phyloP scores from a whole-genome alignment of 2,797 vertebrate genomes.

The Champsocephalus esox region DNA sequence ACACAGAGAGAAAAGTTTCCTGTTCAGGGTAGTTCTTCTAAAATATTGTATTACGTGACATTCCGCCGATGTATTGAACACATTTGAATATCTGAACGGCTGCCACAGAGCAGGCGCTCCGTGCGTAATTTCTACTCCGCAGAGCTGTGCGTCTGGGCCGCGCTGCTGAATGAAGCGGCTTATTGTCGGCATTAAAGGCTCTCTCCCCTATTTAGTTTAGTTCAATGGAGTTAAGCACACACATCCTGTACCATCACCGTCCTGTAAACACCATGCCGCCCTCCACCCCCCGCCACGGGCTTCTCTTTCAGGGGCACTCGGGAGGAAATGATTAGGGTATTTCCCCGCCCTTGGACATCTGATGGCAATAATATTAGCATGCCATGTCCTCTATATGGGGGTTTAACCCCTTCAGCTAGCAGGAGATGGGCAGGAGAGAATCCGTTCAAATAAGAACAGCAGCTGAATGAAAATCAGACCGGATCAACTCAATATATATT shows the following conservation, averaged over 20 bases:
- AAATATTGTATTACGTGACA: conserved; percentile 32
- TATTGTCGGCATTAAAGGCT: conserved; percentile 82
- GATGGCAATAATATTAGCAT: conserved; percentile 79
- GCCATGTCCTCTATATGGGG: conserved; percentile 47
- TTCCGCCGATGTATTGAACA: conserved; percentile 42
- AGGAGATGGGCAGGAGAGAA: conserved; percentile 1
- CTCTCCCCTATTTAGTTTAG: conserved; percentile 74
- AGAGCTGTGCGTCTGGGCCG: conserved; percentile 72
- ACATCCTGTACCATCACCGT: conserved; percentile 75
- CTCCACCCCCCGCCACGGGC: conserved; percentile 40
- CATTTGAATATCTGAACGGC: conserved; percentile 27
- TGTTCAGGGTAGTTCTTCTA: conserved; percentile 49
- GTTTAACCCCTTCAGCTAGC: conserved; percentile 27
- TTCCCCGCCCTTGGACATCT: conserved; percentile 75
- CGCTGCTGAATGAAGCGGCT: conserved; percentile 80
- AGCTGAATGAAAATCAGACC: neutral
- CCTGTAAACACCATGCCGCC: conserved; percentile 43
- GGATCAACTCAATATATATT: neutral
- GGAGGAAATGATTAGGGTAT: conserved; percentile 70
- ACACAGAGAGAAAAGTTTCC: conserved; percentile 51
- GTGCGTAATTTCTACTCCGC: conserved; percentile 69
- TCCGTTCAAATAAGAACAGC: neutral
- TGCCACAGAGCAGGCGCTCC: conserved; percentile 48
- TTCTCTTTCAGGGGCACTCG: conserved; percentile 71
- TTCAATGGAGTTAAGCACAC: conserved; percentile 81